Percentiles rank a stretch among this genome's conserved stretches.
These are phyloP conservation scores for Coenonympha arcania DNA, from an alignment of 2,888 invertebrate genomes.

Conservation along the genomic window DNA sequence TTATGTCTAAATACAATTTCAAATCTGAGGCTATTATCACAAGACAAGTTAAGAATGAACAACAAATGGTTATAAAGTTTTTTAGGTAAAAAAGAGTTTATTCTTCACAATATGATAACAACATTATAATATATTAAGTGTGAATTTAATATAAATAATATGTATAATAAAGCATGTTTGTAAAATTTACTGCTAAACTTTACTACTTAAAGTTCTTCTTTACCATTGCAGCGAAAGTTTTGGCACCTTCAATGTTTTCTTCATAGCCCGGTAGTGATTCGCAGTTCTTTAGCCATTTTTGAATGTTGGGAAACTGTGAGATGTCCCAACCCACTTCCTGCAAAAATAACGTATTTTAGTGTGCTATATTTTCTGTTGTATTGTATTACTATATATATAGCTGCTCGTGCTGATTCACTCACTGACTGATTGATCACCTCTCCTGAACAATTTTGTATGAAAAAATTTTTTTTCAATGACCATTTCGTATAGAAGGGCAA, in stretches of 20 bases:
- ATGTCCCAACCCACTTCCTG: constrained; percentile 77
- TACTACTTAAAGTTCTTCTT: constrained; percentile 60
- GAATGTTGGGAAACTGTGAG: constrained; percentile 70
- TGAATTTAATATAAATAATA: constrained; percentile 4
- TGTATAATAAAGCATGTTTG: constrained; percentile 18
- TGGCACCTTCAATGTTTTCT: constrained; percentile 76
- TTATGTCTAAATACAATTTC: constrained; percentile 76
- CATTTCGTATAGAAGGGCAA: no score
- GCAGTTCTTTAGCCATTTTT: constrained; percentile 76
- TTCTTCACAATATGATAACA: constrained; percentile 23
- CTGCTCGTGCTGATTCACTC: no score
- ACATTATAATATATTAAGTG: constrained; percentile 17
- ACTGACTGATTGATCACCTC: no score
- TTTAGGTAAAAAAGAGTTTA: constrained; percentile 39
- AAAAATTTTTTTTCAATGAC: no score
- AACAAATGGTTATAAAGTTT: constrained; percentile 84
- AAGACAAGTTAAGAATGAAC: constrained; percentile 89
- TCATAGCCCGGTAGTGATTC: constrained; percentile 71
- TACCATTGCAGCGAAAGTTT: constrained; percentile 72
- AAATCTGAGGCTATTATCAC: constrained; percentile 76
- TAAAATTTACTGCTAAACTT: constrained; percentile 23
- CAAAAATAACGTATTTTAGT: no score
- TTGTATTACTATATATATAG: no score
- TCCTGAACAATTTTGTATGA: no score
- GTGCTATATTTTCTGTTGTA: no score